These are phyloP conservation scores for Paedocypris micromegethes DNA, from an alignment of 2,797 vertebrate genomes.

Conservation along the genomic window DNA sequence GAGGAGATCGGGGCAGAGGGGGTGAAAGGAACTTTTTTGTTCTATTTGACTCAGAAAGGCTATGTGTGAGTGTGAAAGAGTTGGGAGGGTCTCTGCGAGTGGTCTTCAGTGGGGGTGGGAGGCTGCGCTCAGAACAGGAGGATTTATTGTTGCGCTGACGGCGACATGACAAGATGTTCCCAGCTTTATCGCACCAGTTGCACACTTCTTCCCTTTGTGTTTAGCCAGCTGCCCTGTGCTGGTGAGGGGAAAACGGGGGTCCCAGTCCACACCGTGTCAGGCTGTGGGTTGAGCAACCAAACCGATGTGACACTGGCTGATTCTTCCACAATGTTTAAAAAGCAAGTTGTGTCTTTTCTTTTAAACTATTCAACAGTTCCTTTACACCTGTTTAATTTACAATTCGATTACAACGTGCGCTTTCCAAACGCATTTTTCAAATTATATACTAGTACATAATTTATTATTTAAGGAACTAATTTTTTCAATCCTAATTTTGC, in stretches of 20 bases:
- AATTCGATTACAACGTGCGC: too few species aligned
- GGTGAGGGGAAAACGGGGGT: constrained; percentile 41
- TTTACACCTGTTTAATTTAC: too few species aligned
- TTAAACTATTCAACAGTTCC: too few species aligned
- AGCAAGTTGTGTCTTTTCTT: too few species aligned
- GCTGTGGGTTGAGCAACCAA: constrained; percentile 38
- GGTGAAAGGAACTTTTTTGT: constrained; percentile 22
- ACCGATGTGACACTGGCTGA: constrained; percentile 40
- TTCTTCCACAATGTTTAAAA: constrained; percentile 21
- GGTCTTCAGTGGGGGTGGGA: constrained; percentile 10
- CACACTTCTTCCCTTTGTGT: constrained; percentile 74
- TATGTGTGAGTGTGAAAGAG: constrained; percentile 13
- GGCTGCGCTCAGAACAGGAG: constrained; percentile 6
- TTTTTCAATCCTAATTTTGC: too few species aligned
- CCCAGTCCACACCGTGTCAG: constrained; percentile 13
- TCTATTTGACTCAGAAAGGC: constrained; percentile 29
- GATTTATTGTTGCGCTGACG: constrained; percentile 58
- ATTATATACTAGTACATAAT: too few species aligned
- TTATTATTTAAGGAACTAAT: too few species aligned
- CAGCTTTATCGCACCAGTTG: constrained; percentile 72
- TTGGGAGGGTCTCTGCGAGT: constrained; percentile 29
- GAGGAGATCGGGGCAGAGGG: neutral
- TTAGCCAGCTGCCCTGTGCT: constrained; percentile 68
- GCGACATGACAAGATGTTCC: constrained; percentile 68
- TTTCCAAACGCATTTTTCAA: too few species aligned